Evolutionary conservation across 2,888 invertebrate genomes (phyloP).

Genomic region (Trachelus tabidus): DNA sequence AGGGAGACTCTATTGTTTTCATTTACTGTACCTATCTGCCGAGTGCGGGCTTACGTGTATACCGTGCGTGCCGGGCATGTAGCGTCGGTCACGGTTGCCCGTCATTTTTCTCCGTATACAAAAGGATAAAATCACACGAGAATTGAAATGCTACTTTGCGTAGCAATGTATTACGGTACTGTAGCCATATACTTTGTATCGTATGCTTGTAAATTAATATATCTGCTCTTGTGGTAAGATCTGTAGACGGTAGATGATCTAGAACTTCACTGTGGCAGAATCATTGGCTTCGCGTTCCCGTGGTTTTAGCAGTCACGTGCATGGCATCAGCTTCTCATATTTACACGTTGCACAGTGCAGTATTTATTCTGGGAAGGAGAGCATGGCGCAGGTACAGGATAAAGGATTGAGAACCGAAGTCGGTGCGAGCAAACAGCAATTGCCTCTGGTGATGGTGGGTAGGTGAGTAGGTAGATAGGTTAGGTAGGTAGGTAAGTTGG

Average conservation of each 20-base stretch:
- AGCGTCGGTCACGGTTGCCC: neutral
- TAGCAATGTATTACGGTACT: neutral
- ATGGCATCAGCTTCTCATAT: neutral
- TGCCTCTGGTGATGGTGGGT: conserved; percentile 29
- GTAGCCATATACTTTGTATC: neutral
- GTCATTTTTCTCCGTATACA: neutral
- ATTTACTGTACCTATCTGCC: neutral
- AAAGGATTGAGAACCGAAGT: neutral
- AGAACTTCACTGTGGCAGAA: neutral
- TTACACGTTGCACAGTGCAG: neutral
- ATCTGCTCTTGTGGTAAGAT: neutral
- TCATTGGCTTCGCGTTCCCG: neutral
- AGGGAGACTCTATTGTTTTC: neutral
- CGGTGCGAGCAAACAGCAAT: neutral
- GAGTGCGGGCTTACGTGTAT: neutral
- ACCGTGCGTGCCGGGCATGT: neutral
- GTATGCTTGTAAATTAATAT: neutral
- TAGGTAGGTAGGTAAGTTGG: conserved; percentile 26
- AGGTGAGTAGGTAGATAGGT: conserved; percentile 52
- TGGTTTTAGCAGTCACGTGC: neutral
- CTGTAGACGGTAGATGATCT: neutral
- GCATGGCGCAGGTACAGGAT: neutral
- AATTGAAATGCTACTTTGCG: neutral
- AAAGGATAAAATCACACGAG: neutral
- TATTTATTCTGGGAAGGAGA: neutral